These are phyloP conservation scores for Scotopteryx bipunctaria DNA, from an alignment of 2,888 invertebrate genomes.

Conservation along the genomic window DNA sequence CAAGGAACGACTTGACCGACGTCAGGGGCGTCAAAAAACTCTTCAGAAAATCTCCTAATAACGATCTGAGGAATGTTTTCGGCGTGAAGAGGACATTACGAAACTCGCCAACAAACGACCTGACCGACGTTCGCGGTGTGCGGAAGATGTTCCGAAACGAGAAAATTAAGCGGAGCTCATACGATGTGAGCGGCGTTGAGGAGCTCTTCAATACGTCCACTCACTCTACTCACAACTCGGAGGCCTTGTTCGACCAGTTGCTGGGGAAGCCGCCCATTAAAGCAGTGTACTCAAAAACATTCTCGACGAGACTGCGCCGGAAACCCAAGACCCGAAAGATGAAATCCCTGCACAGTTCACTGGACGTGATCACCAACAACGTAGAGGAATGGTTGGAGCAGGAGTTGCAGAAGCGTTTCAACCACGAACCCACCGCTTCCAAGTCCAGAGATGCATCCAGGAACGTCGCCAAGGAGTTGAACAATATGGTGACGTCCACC, in stretches of 20 bases:
- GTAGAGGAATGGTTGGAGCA: constrained; percentile 61
- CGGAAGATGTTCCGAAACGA: constrained; percentile 48
- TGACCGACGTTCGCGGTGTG: constrained; percentile 62
- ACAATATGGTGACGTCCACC: constrained; percentile 54
- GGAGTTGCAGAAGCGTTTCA: constrained; percentile 49
- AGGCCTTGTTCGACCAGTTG: constrained; percentile 56
- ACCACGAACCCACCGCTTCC: constrained; percentile 35
- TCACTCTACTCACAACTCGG: constrained; percentile 39
- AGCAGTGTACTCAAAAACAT: constrained; percentile 62
- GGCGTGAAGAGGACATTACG: constrained; percentile 57
- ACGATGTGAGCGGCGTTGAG: constrained; percentile 66
- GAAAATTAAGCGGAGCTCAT: constrained; percentile 38
- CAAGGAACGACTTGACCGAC: constrained; percentile 63
- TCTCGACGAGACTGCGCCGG: constrained; percentile 36
- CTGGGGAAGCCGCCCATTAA: constrained; percentile 55
- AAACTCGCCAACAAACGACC: constrained; percentile 58
- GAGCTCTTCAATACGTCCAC: constrained; percentile 56
- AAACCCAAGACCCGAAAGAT: constrained; percentile 39
- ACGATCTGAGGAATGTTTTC: constrained; percentile 64
- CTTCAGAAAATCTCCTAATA: constrained; percentile 53
- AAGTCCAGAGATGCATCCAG: constrained; percentile 32
- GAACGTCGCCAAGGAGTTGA: constrained; percentile 47
- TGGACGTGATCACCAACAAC: constrained; percentile 48
- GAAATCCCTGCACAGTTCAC: constrained; percentile 52
- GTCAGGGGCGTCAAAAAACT: constrained; percentile 64